These are phyloP conservation scores for Cydia pomonella DNA, from an alignment of 1,140 invertebrate genomes.

Conservation along the genomic window DNA sequence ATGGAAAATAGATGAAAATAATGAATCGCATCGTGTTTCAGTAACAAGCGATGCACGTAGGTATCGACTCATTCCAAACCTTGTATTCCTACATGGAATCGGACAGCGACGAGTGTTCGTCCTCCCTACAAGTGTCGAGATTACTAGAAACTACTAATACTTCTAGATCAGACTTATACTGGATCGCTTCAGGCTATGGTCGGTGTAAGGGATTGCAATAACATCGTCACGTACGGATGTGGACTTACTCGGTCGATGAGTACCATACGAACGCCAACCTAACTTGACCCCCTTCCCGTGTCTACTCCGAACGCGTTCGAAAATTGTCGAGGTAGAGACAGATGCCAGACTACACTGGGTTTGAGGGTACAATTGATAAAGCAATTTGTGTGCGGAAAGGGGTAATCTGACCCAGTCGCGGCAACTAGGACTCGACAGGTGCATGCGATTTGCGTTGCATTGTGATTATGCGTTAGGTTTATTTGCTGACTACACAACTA, in stretches of 20 bases:
- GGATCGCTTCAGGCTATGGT: background rate
- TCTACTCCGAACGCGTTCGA: background rate
- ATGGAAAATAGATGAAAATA: background rate
- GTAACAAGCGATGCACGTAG: background rate
- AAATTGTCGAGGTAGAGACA: conserved; percentile 40
- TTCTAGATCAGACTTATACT: background rate
- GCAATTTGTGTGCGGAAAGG: conserved; percentile 50
- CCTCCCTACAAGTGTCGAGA: too few species aligned
- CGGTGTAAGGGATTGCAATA: background rate
- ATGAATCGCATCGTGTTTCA: background rate
- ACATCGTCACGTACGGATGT: conserved; percentile 41
- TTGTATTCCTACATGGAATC: too few species aligned
- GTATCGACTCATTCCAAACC: background rate
- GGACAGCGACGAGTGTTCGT: too few species aligned
- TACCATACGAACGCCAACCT: conserved; percentile 45
- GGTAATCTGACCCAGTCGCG: conserved; percentile 36
- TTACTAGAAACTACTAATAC: too few species aligned
- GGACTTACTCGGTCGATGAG: conserved; percentile 53
- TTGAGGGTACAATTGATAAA: conserved; percentile 39
- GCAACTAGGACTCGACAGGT: conserved; percentile 15
- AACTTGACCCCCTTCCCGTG: conserved; percentile 44
- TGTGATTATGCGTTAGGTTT: conserved; percentile 11
- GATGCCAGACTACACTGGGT: conserved; percentile 51
- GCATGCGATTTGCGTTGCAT: conserved; percentile 16
- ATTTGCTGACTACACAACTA: background rate